phyloP scores from a whole-genome alignment of 2,797 vertebrate species.

The Sorex maritimensis region DNA sequence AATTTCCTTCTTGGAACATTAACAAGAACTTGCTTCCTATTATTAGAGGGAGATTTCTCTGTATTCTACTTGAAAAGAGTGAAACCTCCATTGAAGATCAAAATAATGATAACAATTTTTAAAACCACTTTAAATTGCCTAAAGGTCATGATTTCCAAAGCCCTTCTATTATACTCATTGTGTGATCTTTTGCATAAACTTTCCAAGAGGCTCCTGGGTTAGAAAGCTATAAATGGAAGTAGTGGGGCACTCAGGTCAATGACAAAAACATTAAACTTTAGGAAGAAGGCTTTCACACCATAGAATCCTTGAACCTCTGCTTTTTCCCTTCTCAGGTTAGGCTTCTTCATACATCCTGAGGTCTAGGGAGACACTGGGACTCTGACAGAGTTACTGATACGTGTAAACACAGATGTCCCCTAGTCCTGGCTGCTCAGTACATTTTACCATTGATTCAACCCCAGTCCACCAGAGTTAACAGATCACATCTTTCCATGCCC shows the following conservation, averaged over 20 bases:
- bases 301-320: not conserved
- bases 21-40: not conserved
- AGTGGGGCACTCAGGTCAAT: not conserved
- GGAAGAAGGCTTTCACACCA: conserved; percentile 13
- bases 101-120: not conserved
- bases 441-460: not conserved
- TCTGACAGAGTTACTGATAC: not conserved
- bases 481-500: not conserved
- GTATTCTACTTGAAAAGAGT: not conserved
- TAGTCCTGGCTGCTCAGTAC: not conserved
- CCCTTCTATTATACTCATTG: not conserved
- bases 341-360: not conserved
- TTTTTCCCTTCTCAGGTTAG: not conserved
- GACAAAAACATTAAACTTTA: not conserved
- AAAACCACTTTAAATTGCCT: not conserved
- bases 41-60: not conserved
- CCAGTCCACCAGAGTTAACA: not conserved
- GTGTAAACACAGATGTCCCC: not conserved
- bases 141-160: not conserved
- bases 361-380: not conserved
- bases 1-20: conserved; percentile 43
- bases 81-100: conserved; percentile 8
- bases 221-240: not conserved
- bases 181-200: not conserved
- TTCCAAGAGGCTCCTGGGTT: not conserved